A percentile compares a stretch with the other conserved stretches of the same genome.
Conservation (phyloP, 2,797 vertebrate genomes). For the Cyclopterus lumpus region DNA sequence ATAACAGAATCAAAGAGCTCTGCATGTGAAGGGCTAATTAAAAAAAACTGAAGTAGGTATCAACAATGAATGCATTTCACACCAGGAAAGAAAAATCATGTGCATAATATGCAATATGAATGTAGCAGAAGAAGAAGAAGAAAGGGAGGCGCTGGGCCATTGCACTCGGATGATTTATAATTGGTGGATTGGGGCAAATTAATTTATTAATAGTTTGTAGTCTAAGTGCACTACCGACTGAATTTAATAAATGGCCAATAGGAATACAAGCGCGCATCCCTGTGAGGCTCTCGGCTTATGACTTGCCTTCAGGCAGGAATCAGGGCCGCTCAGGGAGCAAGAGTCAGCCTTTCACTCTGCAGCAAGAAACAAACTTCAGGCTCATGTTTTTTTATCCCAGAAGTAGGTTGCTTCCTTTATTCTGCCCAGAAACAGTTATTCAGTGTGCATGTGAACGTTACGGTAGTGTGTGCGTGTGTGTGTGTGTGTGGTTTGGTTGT, state of each 20-base stretch:
- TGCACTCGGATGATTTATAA: conserved; percentile 33
- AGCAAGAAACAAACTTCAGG: conserved; percentile 67
- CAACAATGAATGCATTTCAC: conserved; percentile 20
- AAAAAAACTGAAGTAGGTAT: conserved; percentile 10
- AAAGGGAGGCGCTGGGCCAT: neutral
- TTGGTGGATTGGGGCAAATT: conserved; percentile 34
- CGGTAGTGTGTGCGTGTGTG: conserved; percentile 19
- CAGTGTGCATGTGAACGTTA: conserved; percentile 52
- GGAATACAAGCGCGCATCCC: conserved; percentile 29
- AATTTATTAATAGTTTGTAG: conserved; percentile 42
- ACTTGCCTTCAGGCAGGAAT: conserved; percentile 67
- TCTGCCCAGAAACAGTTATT: conserved; percentile 85
- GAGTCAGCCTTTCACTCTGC: conserved; percentile 65
- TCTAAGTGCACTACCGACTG: conserved; percentile 18
- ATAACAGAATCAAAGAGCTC: neutral
- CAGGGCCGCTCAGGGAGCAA: conserved; percentile 59
- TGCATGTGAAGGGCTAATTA: neutral
- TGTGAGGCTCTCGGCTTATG: conserved; percentile 47
- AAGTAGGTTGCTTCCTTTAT: conserved; percentile 78
- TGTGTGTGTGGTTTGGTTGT: conserved; percentile 39
- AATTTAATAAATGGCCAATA: conserved; percentile 38
- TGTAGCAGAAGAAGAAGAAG: neutral
- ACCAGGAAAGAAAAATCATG: neutral
- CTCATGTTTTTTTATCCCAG: conserved; percentile 68
- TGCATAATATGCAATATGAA: conserved; percentile 25